phyloP scores from a whole-genome alignment of 1,140 invertebrate genomes.

The Schmidtea mediterranea region DNA sequence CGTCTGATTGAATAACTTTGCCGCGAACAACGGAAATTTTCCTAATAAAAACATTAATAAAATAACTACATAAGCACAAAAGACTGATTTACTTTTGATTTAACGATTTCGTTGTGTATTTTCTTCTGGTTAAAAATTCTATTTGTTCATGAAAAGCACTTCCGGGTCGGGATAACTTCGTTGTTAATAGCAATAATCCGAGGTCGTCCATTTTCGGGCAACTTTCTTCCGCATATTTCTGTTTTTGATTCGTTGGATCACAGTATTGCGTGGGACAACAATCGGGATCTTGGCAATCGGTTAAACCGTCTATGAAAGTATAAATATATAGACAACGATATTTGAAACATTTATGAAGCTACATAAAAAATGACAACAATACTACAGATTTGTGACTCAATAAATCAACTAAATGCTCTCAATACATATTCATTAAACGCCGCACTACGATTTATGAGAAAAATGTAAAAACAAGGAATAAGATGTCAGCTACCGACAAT shows the following conservation, averaged over 20 bases:
- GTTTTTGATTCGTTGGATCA: constrained; percentile 43
- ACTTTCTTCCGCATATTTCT: constrained; percentile 57
- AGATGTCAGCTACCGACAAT: too few relatives aligned
- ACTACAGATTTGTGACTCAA: too few relatives aligned
- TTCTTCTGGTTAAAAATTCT: constrained; percentile 44
- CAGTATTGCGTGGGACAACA: constrained; percentile 38
- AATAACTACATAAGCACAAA: constrained; percentile 8
- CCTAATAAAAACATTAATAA: constrained; percentile 31
- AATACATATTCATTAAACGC: too few relatives aligned
- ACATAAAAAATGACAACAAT: too few relatives aligned
- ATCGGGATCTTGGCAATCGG: constrained; percentile 86
- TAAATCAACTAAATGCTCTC: too few relatives aligned
- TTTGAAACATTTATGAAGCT: neutral
- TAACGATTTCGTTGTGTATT: constrained; percentile 50
- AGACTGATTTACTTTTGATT: constrained; percentile 58
- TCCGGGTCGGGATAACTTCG: constrained; percentile 47
- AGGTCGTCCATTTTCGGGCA: constrained; percentile 66
- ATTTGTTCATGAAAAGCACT: constrained; percentile 90
- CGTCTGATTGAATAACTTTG: constrained; percentile 57
- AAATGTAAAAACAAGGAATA: too few relatives aligned
- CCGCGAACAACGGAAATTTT: constrained; percentile 81
- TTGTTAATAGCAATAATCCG: neutral
- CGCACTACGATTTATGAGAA: too few relatives aligned
- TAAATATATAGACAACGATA: constrained; percentile 3
- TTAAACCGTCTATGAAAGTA: constrained; percentile 50